Evolutionary conservation across 2,888 invertebrate species (phyloP).

Genomic region (Chaitophorus viminalis): DNA sequence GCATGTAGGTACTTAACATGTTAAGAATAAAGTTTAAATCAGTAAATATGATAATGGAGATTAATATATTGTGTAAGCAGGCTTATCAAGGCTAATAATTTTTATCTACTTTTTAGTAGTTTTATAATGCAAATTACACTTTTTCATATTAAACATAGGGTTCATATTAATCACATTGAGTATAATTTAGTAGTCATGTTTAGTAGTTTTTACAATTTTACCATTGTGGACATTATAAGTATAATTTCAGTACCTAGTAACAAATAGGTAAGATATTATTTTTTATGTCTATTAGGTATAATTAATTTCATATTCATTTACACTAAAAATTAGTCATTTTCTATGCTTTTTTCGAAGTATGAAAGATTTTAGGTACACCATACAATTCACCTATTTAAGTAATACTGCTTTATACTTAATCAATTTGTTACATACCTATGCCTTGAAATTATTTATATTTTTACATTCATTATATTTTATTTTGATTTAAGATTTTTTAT

Average conservation of each 20-base stretch:
- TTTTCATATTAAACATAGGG: constrained; percentile 8
- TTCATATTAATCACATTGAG: constrained; percentile 3
- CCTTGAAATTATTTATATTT: not conserved
- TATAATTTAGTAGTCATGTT: not conserved
- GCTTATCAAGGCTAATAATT: constrained; percentile 47
- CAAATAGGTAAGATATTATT: not conserved
- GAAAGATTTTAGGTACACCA: not conserved
- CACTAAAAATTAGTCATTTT: not conserved
- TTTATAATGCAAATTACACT: constrained; percentile 37
- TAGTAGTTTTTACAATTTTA: not conserved
- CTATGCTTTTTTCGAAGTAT: not conserved
- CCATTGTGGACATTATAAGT: not conserved
- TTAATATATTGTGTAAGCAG: constrained; percentile 37
- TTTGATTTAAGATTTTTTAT: no score
- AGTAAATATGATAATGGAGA: constrained; percentile 54
- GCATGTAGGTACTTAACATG: constrained; percentile 23
- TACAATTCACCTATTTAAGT: not conserved
- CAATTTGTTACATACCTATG: not conserved
- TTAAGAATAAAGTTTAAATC: constrained; percentile 35
- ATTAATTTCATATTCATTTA: not conserved
- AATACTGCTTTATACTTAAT: not conserved
- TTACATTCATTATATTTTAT: not conserved
- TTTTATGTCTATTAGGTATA: not conserved
- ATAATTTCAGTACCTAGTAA: not conserved
- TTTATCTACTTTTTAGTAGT: constrained; percentile 33